Evolutionary conservation across 2,113 vertebrate genomes (phyloP).

Genomic region (Regulus satrapa): DNA sequence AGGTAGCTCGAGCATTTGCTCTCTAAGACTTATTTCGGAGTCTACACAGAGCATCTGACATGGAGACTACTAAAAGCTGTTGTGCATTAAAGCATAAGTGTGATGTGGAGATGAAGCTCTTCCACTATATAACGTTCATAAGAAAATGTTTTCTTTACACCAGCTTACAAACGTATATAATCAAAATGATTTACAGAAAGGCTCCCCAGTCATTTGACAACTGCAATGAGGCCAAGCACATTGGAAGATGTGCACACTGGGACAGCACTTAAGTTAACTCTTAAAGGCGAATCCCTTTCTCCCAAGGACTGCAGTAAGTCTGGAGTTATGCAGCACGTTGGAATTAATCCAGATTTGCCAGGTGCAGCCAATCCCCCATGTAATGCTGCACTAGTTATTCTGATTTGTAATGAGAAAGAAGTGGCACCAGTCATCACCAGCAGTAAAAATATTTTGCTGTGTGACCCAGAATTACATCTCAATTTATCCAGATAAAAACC

Average conservation of each 20-base stretch:
- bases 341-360: constrained; percentile 33
- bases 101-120: not conserved
- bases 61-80: not conserved
- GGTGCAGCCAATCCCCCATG: not conserved
- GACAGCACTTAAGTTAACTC: not conserved
- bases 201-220: not conserved
- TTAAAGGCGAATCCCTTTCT: not conserved
- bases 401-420: not conserved
- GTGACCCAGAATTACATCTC: not conserved
- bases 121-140: not conserved
- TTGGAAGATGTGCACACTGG: not conserved
- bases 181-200: constrained; percentile 5
- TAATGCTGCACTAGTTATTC: not conserved
- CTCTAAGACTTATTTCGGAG: not conserved
- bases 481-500: not conserved
- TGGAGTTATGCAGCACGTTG: not conserved
- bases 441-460: not conserved
- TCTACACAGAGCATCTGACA: not conserved
- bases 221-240: not conserved
- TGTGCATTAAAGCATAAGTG: not conserved
- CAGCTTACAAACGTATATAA: not conserved
- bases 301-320: not conserved
- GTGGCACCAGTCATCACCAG: not conserved
- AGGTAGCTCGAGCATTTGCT: not conserved
- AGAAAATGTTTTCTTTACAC: not conserved